Evolutionary conservation across 2,888 invertebrate species (phyloP).

Genomic region (Allygus modestus): DNA sequence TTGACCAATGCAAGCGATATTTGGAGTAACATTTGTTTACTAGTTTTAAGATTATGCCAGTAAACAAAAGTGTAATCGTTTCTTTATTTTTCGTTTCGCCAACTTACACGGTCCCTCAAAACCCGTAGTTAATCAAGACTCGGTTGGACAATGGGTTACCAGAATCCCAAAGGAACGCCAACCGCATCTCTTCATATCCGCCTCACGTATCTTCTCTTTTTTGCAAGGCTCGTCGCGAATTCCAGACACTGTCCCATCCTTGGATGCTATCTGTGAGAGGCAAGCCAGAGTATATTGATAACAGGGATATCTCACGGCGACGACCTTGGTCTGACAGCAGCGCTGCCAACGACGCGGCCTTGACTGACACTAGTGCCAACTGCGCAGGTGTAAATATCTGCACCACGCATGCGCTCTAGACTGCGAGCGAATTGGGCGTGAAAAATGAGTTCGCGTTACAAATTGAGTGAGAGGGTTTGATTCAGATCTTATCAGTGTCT

Average conservation of each 20-base stretch:
- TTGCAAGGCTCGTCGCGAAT: conserved; percentile 9
- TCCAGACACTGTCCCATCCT: neutral
- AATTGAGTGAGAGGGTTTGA: no score
- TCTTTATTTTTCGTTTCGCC: no score
- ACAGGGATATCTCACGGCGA: conserved; percentile 7
- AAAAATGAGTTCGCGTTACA: neutral
- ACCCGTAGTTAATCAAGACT: no score
- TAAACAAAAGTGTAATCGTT: no score
- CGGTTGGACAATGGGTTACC: no score
- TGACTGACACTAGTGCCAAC: neutral
- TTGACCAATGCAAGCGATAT: no score
- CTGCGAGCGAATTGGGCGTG: neutral
- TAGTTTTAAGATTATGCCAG: no score
- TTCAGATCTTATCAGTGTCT: no score
- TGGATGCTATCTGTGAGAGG: neutral
- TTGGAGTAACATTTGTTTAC: no score
- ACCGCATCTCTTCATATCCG: neutral
- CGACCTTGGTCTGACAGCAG: neutral
- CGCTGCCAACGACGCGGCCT: conserved; percentile 10
- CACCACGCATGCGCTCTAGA: neutral
- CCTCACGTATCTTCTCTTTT: conserved; percentile 27
- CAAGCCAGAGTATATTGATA: neutral
- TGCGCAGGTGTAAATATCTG: conserved; percentile 25
- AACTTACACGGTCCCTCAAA: no score
- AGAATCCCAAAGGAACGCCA: no score